These are phyloP conservation scores for Pegoplata infirma DNA, from an alignment of 2,888 invertebrate genomes.

Conservation along the genomic window DNA sequence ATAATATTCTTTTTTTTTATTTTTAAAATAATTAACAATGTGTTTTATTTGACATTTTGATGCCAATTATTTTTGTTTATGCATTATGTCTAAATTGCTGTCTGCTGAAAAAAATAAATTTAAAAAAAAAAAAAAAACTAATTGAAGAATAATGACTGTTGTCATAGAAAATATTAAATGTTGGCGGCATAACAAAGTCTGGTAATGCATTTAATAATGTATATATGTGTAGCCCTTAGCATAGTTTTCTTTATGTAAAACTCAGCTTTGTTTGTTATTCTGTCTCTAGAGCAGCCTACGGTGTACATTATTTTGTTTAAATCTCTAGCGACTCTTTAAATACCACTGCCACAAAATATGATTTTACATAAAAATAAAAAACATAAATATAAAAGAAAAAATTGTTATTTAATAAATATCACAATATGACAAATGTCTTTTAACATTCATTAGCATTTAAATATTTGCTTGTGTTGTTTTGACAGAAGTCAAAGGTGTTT, in stretches of 20 bases:
- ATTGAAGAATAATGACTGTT: no score
- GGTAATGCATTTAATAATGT: not conserved
- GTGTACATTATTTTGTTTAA: not conserved
- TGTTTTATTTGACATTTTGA: no score
- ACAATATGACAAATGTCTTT: constrained; percentile 24
- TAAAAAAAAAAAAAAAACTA: no score
- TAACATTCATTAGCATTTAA: constrained; percentile 20
- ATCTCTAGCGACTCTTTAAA: not conserved
- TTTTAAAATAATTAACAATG: no score
- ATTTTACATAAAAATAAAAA: no score
- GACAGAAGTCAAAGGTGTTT: constrained; percentile 42
- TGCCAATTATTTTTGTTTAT: no score
- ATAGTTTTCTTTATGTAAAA: not conserved
- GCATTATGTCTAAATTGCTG: no score
- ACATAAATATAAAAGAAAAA: not conserved
- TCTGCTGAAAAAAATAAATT: not conserved
- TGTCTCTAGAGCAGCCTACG: not conserved
- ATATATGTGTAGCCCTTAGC: not conserved
- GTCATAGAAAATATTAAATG: not conserved
- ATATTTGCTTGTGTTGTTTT: not conserved
- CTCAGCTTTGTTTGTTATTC: not conserved
- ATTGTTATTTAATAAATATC: constrained; percentile 24
- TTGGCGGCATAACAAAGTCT: not conserved
- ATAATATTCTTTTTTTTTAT: no score
- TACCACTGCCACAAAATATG: not conserved